Base-by-base conservation (phyloP, 2,113 vertebrate genomes). In the Takifugu flavidus region DNA sequence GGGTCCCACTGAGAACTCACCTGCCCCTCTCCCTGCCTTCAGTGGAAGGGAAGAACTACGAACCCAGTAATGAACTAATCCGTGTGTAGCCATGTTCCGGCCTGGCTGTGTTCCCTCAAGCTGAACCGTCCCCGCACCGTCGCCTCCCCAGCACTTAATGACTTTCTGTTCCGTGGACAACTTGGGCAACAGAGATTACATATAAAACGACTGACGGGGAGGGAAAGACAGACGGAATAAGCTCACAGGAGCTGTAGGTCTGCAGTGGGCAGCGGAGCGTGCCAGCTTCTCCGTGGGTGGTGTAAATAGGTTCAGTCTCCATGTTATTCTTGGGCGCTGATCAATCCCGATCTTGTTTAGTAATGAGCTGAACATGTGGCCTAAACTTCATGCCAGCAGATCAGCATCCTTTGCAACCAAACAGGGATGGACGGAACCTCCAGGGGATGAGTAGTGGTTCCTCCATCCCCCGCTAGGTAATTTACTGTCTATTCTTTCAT, bases 61-160 rank as follows among this genome's bases (percentile, higher is more conserved):
- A 26, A 34, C 68, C 55, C 72, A 74, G 79, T 84, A 84, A 88
- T 87, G 74, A 87, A 77, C 82, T 86, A 84, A 83, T 88, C 86
- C 72, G n/a, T 70, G 82, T 69, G 73, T 66, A 71, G 71, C 71
- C 65, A 2, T 56, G 77, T 75, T 83, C 72, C 64, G 73, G 62
- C 62, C 56, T 62, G 67, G 74, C 70, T 56, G 82, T 83, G 86
- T 72, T 83, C 83, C 75, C 75, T 88, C 83, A 83, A 70, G 83
- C 84, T 81, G 83, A 89, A 88, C 86, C 81, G 70, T 83, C 70
- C 58, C 74, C 39, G 58, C 45, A 27, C 83, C 79, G 83, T 86
- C 75, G 55, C 77, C 74, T 70, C 70, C 67, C 67, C 70, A 75
- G 49, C 75, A 78, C 63, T 83, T 88, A 89, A 89, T 89, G 84